Evolutionary conservation across 2,113 vertebrate genomes (phyloP), one percentile per base, ranked within the genome.

Genomic region (Odocoileus hemionus): DNA sequence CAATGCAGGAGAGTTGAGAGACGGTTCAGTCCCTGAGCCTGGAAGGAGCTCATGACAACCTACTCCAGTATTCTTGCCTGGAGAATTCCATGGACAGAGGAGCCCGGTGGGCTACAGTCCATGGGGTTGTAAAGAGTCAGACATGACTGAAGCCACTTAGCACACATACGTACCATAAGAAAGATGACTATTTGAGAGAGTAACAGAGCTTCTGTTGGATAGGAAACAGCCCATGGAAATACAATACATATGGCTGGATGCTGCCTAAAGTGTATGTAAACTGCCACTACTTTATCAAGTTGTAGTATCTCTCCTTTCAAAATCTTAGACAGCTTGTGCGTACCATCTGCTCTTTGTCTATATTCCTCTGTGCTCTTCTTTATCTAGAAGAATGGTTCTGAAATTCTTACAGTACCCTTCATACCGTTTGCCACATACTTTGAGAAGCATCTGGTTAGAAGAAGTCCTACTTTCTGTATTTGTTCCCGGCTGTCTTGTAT

Each of bases 361-460:
- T 85, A 13, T 80, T 92, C 96, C 91, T 97, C 97, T 89, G 93
- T 83, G 91, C 76, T 89, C 95, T 97, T 94, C 93, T 97, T 95
- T 80, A 94, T 96, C 96, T 94, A 94, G 91, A 98, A 95, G 95
- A 96, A 93, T 94, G 86, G 96, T 60, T 97, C 97, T 97, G 96
- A 98, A 97, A 97, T 97, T 93, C 93, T 93, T 97, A 96, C 94
- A 96, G 94, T 82, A 87, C 95, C 97, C 91, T 94, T 95, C 92
- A 97, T 96, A 95, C 91, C 3, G 0, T 91, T 98, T 97, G 95
- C 95, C 94, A 95, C 91, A 91, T 97, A 96, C 88, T 98, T 96
- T 86, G 94, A 97, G 97, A 94, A 93, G 97, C 96, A 97, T 98
- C 98, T 98, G 98, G 93, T 97, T 96, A 94, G 96, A 98, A 45